phyloP scores from a whole-genome alignment of 2,113 vertebrate genomes.

The Gymnogyps californianus region DNA sequence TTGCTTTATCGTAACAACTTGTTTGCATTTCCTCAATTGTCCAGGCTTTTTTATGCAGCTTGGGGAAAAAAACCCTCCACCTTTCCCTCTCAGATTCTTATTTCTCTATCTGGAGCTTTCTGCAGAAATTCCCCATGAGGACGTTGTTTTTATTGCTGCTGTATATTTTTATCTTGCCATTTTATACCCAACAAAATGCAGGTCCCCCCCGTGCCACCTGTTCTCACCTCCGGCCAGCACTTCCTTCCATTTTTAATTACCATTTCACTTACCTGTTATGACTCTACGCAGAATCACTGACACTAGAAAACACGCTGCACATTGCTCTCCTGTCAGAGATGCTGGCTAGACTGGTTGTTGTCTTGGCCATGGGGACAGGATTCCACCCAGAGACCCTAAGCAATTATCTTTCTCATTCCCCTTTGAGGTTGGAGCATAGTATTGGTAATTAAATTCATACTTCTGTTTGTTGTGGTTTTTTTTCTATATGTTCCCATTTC shows the following conservation, averaged over 20 bases:
- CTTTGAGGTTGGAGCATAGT: slow-evolving; percentile 18
- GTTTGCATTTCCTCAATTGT: slow-evolving; percentile 38
- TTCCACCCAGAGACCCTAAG: slow-evolving; percentile 61
- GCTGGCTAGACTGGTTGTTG: slow-evolving; percentile 65
- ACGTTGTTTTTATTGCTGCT: neutral
- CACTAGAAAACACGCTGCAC: slow-evolving; percentile 7
- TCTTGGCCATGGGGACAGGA: slow-evolving; percentile 48
- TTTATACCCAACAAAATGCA: neutral
- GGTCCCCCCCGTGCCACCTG: neutral
- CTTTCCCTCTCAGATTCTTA: neutral
- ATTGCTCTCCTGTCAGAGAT: slow-evolving; percentile 45
- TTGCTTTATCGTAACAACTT: slow-evolving; percentile 54
- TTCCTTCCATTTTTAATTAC: slow-evolving; percentile 59
- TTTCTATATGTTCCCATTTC: slow-evolving; percentile 17
- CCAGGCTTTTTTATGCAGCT: neutral
- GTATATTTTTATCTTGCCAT: slow-evolving; percentile 3
- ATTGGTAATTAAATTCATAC: slow-evolving; percentile 64
- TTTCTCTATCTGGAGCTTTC: neutral
- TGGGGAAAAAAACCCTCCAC: neutral
- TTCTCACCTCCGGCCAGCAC: slow-evolving; percentile 40
- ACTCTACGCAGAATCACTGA: slow-evolving; percentile 48
- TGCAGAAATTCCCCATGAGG: neutral
- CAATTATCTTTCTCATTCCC: slow-evolving; percentile 59
- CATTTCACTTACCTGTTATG: slow-evolving; percentile 57
- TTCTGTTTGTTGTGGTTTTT: slow-evolving; percentile 49